Conservation (phyloP, 2,113 vertebrate genomes). For the Dromaius novaehollandiae region DNA sequence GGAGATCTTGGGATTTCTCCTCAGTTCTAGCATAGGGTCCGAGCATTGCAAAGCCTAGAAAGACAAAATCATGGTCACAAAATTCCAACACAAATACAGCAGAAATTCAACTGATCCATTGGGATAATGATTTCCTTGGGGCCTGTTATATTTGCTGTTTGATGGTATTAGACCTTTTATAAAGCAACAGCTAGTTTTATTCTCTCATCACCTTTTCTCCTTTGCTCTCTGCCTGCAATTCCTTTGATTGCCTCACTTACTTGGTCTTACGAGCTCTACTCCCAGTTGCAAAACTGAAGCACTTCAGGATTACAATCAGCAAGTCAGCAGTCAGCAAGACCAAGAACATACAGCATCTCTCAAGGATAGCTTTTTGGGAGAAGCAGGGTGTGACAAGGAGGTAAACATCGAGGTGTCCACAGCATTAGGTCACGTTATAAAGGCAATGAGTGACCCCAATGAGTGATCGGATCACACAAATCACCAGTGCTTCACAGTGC, state of each 20-base stretch:
- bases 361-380: not conserved
- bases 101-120: not conserved
- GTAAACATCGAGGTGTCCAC: not conserved
- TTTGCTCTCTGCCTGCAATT: not conserved
- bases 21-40: not conserved
- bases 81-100: not conserved
- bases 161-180: not conserved
- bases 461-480: not conserved
- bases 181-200: not conserved
- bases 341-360: not conserved
- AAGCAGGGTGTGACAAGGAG: not conserved
- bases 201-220: not conserved
- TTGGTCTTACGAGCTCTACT: not conserved
- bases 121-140: not conserved
- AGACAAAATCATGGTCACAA: not conserved
- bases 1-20: not conserved
- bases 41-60: not conserved
- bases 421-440: not conserved
- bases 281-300: not conserved
- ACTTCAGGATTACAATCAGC: not conserved
- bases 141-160: not conserved
- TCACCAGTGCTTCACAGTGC: not conserved
- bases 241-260: not conserved
- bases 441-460: not conserved
- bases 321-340: not conserved